Evolutionary conservation across 2,888 invertebrate species (phyloP).

Genomic region (Octodonta nipae): DNA sequence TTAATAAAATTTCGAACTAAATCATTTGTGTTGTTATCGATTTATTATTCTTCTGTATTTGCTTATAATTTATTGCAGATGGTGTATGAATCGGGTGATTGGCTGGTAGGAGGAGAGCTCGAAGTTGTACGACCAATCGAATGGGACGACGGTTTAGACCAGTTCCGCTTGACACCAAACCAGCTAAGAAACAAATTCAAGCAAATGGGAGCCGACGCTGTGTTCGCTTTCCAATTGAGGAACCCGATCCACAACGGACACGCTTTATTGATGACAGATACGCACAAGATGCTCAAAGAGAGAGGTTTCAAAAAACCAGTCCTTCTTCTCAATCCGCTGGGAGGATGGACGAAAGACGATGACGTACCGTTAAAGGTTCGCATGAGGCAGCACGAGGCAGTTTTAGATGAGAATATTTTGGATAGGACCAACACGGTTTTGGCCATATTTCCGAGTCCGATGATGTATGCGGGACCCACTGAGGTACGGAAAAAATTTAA

Average conservation of each 20-base stretch:
- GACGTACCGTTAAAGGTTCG: constrained; percentile 83
- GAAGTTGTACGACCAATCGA: constrained; percentile 74
- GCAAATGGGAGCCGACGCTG: constrained; percentile 76
- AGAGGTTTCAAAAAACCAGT: constrained; percentile 77
- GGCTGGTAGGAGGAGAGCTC: constrained; percentile 83
- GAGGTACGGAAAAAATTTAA: too few species aligned
- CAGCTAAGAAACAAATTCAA: constrained; percentile 69
- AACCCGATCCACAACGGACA: constrained; percentile 98
- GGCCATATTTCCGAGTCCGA: constrained; percentile 95
- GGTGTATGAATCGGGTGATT: constrained; percentile 84
- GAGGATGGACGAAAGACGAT: constrained; percentile 94
- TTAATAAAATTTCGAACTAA: too few species aligned
- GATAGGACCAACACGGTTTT: constrained; percentile 73
- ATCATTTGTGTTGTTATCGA: too few species aligned
- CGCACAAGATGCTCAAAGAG: constrained; percentile 51
- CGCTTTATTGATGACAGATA: constrained; percentile 90
- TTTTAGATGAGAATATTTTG: constrained; percentile 68
- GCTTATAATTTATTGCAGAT: constrained; percentile 37
- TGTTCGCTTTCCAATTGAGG: constrained; percentile 89
- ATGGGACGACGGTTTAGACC: constrained; percentile 89
- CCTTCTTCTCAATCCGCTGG: constrained; percentile 82
- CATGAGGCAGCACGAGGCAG: constrained; percentile 83
- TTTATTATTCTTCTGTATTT: too few species aligned
- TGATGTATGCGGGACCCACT: constrained; percentile 98
- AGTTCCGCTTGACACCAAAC: constrained; percentile 81